Conservation (phyloP, 1,140 invertebrate species). For the Drosophila melanogaster region Release_6_plus_ISO1_MT NT_033777.3:15359501-15360000, state of each 20-base stretch:
- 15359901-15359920: slow-evolving; percentile 67
- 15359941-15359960: slow-evolving; percentile 39
- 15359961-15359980: slow-evolving; percentile 49
- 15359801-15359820: slow-evolving; percentile 79
- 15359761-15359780: slow-evolving; percentile 96
- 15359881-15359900: slow-evolving; percentile 37
- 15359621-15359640: slow-evolving; percentile 88
- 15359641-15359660: slow-evolving; percentile 86
- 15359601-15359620: slow-evolving; percentile 85
- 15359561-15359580: slow-evolving; percentile 88
- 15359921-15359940: slow-evolving; percentile 42
- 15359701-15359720: slow-evolving; percentile 87
- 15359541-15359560: slow-evolving; percentile 92
- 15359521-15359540: slow-evolving; percentile 97
- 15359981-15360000: slow-evolving; percentile 58
- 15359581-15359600: background rate
- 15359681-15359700: slow-evolving; percentile 85
- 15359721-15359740: slow-evolving; percentile 91
- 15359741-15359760: slow-evolving; percentile 91
- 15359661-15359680: slow-evolving; percentile 86
- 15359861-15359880: slow-evolving; percentile 40
- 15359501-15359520: slow-evolving; percentile 94
- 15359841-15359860: slow-evolving; percentile 66
- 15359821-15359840: slow-evolving; percentile 69
- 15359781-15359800: slow-evolving; percentile 96